Evolutionary conservation across 2,797 vertebrate genomes (phyloP), one percentile per base, ranked within the genome.

Genomic region (Halcyon leucocephala): DNA sequence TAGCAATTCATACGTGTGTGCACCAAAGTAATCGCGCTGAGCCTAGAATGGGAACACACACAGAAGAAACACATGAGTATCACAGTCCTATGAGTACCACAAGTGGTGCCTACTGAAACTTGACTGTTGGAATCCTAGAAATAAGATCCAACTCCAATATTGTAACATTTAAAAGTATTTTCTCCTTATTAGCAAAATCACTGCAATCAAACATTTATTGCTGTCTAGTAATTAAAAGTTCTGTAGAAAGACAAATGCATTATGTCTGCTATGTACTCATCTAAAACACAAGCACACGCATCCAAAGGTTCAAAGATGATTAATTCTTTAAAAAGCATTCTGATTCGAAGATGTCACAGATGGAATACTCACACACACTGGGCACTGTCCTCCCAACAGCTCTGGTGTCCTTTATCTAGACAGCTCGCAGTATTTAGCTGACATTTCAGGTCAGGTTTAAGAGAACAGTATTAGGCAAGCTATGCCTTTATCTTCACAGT

Each of bases 21-120:
- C 99, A 62, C 99, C 99, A 15, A 99, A 99, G 97, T 99, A 99
- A 95, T 99, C 99, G 15, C 99, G 99, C 97, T 99, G 99, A 41
- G 99, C 99, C 99, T 99, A 64, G 22, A 83, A 82, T 11, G 65
- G 25, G 70, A 87, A 84, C 85, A 85, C 55, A 89, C 31, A 92
- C 29, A 86, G 46, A 28, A 64, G 6, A 0, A 89, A 37, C 13
- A 80, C 17, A 8, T 22, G 22, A 73, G 24, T 31, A 76, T 54
- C 72, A 82, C 3, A 42, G 51, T 3, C 44, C 21, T 5, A 28
- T 0, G 2, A 87, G 49, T 19, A 26, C 25, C 17, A 51, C 2
- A 70, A 82, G 33, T 5, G 78, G 49, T 15, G 74, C 12, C 29
- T 52, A 72, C 14, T 58, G 16, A 51, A 25, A 72, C 41, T 6